These are phyloP conservation scores for Pristionchus arcanus DNA, from an alignment of 2,888 invertebrate genomes.

Conservation along the genomic window DNA sequence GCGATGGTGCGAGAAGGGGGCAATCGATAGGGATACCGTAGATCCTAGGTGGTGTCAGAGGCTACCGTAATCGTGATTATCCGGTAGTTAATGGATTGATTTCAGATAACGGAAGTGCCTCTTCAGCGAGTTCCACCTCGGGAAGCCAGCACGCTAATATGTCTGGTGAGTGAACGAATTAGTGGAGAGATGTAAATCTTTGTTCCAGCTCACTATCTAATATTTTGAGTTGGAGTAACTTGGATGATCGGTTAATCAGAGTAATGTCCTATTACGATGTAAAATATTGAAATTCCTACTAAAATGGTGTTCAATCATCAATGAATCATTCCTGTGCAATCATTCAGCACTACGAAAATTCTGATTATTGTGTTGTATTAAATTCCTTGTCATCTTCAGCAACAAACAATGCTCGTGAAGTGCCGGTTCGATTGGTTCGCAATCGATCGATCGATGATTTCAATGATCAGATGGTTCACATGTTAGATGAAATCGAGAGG, in stretches of 20 bases:
- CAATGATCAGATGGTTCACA: conserved; percentile 68
- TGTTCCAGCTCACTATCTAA: too few relatives aligned
- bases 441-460: conserved; percentile 64
- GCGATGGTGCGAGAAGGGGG: conserved; percentile 16
- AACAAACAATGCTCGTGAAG: conserved; percentile 56
- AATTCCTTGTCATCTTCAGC: background rate
- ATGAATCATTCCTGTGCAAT: too few relatives aligned
- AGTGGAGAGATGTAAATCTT: background rate
- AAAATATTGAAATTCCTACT: background rate
- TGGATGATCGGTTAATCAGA: too few relatives aligned
- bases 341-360: too few relatives aligned
- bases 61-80: background rate
- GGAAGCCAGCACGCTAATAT: conserved; percentile 34
- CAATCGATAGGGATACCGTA: background rate
- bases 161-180: conserved; percentile 10
- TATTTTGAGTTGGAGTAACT: too few relatives aligned
- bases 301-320: too few relatives aligned
- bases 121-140: conserved; percentile 35
- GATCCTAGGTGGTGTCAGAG: background rate
- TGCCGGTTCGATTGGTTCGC: conserved; percentile 59
- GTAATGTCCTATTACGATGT: background rate
- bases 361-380: too few relatives aligned
- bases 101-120: conserved; percentile 47
- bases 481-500: conserved; percentile 72
- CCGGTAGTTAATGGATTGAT: background rate